A percentile compares a stretch with the other conserved stretches of the same genome.
Conservation (phyloP, 2,113 vertebrate species). For the Ranitomeya imitator region DNA sequence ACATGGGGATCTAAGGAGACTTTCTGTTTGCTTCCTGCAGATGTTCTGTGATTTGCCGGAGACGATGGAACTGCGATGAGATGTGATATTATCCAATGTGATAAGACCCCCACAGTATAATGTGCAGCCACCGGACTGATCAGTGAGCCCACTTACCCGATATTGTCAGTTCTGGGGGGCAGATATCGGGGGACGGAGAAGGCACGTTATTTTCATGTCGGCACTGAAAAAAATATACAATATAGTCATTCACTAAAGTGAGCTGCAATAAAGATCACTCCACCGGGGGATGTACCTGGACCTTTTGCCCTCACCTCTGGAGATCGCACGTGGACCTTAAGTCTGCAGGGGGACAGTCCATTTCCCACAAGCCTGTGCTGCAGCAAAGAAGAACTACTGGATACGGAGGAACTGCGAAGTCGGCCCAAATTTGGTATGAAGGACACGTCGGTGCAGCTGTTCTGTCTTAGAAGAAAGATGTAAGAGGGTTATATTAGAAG, state of each 20-base stretch:
- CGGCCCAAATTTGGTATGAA: conserved; percentile 84
- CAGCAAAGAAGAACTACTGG: conserved; percentile 68
- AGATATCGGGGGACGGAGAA: conserved; percentile 78
- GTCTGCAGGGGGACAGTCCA: conserved; percentile 72
- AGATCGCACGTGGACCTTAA: conserved; percentile 81
- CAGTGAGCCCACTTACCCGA: conserved; percentile 68
- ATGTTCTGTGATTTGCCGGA: conserved; percentile 66
- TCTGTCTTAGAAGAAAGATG: conserved; percentile 71
- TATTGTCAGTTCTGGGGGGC: conserved; percentile 77
- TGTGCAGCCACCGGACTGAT: not conserved
- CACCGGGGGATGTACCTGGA: not conserved
- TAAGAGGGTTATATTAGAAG: not conserved
- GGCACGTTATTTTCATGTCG: conserved; percentile 77
- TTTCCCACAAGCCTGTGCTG: conserved; percentile 71
- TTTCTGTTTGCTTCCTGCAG: conserved; percentile 74
- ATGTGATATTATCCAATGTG: not conserved
- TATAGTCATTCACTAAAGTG: not conserved
- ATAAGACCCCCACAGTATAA: not conserved
- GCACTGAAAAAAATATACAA: conserved; percentile 67
- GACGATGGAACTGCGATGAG: conserved; percentile 68
- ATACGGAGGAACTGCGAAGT: conserved; percentile 71
- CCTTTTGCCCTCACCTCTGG: conserved; percentile 75
- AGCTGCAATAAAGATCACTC: not conserved
- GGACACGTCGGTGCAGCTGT: conserved; percentile 81
- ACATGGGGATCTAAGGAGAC: conserved; percentile 85